These are phyloP conservation scores for Cervus canadensis DNA, from an alignment of 2,113 vertebrate genomes.

Conservation along the genomic window DNA sequence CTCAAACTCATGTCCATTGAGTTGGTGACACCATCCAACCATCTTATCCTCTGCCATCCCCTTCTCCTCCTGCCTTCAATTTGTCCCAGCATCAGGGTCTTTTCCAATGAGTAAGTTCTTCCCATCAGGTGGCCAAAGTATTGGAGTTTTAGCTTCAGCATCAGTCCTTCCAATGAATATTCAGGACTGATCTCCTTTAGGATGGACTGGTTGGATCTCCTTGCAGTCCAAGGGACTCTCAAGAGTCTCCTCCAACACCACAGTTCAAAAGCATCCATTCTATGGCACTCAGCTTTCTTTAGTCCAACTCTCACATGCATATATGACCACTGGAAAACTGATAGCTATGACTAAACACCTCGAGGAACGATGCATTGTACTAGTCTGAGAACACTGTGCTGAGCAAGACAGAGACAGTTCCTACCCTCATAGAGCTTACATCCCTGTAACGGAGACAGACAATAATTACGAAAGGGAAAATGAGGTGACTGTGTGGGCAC, in stretches of 20 bases:
- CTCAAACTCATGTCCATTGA: background rate
- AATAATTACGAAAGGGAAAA: background rate
- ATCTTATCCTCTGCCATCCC: background rate
- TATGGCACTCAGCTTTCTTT: background rate
- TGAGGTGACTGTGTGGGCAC: background rate
- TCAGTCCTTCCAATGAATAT: background rate
- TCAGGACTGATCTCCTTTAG: background rate
- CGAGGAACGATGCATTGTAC: too few species aligned
- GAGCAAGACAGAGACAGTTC: background rate
- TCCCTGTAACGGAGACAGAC: background rate
- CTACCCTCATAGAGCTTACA: background rate
- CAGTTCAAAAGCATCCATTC: background rate
- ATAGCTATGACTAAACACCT: background rate
- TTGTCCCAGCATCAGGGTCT: background rate
- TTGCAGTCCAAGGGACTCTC: background rate
- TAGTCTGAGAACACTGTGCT: background rate
- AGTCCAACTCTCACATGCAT: background rate
- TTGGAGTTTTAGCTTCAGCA: background rate
- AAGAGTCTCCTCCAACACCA: background rate
- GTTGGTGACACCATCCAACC: accelerated
- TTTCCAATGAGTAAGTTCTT: background rate
- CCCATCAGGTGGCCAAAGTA: background rate
- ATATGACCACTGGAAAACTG: accelerated
- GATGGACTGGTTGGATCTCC: background rate
- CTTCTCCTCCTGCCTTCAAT: background rate